These are phyloP conservation scores for Sander vitreus DNA, from an alignment of 2,113 vertebrate species.

Conservation along the genomic window DNA sequence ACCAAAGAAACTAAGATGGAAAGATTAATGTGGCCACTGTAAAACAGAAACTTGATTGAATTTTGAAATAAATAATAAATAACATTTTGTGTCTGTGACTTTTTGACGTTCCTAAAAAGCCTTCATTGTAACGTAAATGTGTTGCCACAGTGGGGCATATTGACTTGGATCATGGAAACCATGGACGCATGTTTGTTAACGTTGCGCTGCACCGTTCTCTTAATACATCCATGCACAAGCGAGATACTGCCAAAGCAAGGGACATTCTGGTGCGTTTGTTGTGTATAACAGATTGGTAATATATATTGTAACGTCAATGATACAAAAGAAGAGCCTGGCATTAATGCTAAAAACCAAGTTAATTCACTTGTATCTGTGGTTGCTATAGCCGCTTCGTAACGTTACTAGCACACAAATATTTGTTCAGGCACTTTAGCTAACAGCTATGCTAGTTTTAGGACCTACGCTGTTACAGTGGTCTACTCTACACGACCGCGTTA, in stretches of 20 bases:
- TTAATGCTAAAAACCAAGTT: not conserved
- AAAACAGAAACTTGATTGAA: constrained; percentile 29
- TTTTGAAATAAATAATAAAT: constrained; percentile 53
- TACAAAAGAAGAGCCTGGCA: too few relatives aligned
- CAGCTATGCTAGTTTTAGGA: constrained; percentile 2
- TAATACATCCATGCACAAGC: too few relatives aligned
- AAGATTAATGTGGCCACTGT: not conserved
- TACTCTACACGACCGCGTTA: constrained; percentile 3
- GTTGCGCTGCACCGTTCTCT: too few relatives aligned
- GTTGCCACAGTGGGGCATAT: not conserved
- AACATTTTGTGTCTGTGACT: constrained; percentile 6
- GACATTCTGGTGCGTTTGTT: not conserved
- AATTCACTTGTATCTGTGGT: not conserved
- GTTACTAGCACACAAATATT: constrained; percentile 39
- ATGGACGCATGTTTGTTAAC: not conserved
- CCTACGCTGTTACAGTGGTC: not conserved
- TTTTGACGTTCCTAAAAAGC: not conserved
- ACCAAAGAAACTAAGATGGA: constrained; percentile 15
- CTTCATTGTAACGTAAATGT: not conserved
- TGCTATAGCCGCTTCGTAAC: not conserved
- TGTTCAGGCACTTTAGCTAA: constrained; percentile 20
- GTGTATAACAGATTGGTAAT: too few relatives aligned
- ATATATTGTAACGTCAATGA: too few relatives aligned
- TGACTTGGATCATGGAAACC: not conserved
- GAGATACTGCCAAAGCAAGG: not conserved